Base-by-base conservation (phyloP, 2,888 invertebrate genomes). In the Siphonodentalium dalli region DNA sequence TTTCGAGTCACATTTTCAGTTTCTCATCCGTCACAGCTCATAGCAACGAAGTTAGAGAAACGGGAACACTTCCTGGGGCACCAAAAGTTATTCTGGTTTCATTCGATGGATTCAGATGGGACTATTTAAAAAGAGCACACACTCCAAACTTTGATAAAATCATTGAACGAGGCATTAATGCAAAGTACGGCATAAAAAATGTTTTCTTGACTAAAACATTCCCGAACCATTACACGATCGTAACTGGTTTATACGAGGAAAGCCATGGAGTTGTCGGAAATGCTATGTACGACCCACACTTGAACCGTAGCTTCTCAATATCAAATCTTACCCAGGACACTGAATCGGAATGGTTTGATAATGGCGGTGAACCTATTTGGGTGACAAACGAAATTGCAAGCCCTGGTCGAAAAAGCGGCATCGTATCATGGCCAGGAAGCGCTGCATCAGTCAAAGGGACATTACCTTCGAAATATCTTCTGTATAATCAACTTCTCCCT, bases 191-290 rank as follows among this genome's bases (percentile, higher is more conserved):
- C 15, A 23, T 77, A 38, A 69, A 68, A 43, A 75, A 77, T 64
- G 65, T 69, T 1, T 80, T 79, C 52, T 61, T 74, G 2, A 89
- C 90, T 0, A 88, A 88, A 80, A 90, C 90, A 1, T 88, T 88
- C 71, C 88, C 89, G 0, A 90, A 90, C 81, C 90, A 90, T 79
- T 87, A 87, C 69, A 85, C 88, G 0, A 87, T 90, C 48, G 87
- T 87, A 0, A 90, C 82, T 6, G 80, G 80, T 21, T 42, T 75
- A 15, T 88, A 87, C 71, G 84, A 87, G 0, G 89, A 89, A 75
- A 83, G 81, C 15, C 90, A 90, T 78, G 90, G 90, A 0, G 87
- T 90, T 28, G 77, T 89, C 2, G 88, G 86, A 9, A 89, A 87
- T 73, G 71, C 72, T 26, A 84, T 87, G 66, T 88, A 84, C 69